phyloP scores from a whole-genome alignment of 2,113 vertebrate species.

The Sardina pilchardus region DNA sequence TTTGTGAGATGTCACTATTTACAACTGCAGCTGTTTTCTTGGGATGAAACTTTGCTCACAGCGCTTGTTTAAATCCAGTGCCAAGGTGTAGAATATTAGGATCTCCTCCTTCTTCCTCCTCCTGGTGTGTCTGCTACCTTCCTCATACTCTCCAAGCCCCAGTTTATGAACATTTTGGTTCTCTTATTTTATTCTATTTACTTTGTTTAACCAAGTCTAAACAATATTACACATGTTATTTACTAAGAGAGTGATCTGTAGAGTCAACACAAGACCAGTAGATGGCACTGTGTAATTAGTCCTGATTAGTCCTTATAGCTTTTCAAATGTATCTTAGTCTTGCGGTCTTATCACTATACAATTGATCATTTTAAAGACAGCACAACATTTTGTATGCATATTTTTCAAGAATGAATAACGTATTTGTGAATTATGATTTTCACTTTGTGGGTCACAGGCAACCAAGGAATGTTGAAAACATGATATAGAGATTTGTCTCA shows the following conservation, averaged over 20 bases:
- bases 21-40: background rate
- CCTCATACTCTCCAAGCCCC: background rate
- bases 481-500: background rate
- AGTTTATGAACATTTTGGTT: background rate
- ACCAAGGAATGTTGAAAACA: slow-evolving; percentile 56
- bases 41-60: slow-evolving; percentile 25
- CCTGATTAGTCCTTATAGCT: background rate
- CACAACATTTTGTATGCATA: background rate
- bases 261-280: background rate
- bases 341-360: background rate
- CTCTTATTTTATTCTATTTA: background rate
- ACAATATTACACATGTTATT: background rate
- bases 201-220: background rate
- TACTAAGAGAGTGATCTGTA: background rate
- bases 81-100: slow-evolving; percentile 23
- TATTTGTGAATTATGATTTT: slow-evolving; percentile 12
- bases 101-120: background rate
- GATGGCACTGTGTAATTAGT: background rate
- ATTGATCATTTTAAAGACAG: background rate
- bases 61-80: slow-evolving; percentile 51
- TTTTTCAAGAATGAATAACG: background rate
- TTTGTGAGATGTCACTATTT: background rate
- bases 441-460: slow-evolving; percentile 57
- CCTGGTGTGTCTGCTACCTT: slow-evolving; percentile 32
- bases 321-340: background rate